Evolutionary conservation across 2,888 invertebrate species (phyloP), one percentile per base, ranked within the genome.

Genomic region (Stenodera caucasica): DNA sequence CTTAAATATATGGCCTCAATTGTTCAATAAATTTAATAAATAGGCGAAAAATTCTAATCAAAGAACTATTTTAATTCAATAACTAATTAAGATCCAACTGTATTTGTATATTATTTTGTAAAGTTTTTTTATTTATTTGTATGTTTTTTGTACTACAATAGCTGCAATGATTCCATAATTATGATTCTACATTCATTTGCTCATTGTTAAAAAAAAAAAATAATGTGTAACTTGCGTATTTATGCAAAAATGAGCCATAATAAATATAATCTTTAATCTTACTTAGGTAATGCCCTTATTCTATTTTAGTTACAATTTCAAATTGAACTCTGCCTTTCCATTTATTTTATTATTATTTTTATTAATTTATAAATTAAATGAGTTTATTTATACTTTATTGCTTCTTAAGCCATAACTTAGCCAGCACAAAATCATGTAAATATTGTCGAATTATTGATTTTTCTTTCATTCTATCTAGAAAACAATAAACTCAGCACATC

Each of bases 391-490:
- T 65, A 65, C 67, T 64, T 67, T 72, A 71, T 73, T 72, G 72
- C 70, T 68, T 72, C 66, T 72, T 69, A 70, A 72, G 74, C 73
- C 72, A 64, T 70, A 67, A 72, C 69, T 74, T 74, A 74, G 74
- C 66, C 69, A 72, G 74, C 75, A 75, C 75, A 68, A 68, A 68
- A 66, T 67, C 8, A 67, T 75, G 75, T 74, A 74, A 68, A 74
- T 74, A 75, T 72, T 71, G 66, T 69, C 72, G 70, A 70, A 55
- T 53, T 55, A 55, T 26, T 26, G 26, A 4, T 26, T 26, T 26
- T 4, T 26, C 5, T 21, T 53, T 32, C 26, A 53, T 49, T 30
- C 18, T 6, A 30, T 14, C 3, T 7, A 21, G 18, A 40, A 40
- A 40, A 51, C 15, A 54, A 63, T 59, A 56, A 62, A 59, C 56